phyloP scores from a whole-genome alignment of 2,888 invertebrate species.

The Protophormia terraenovae region DNA sequence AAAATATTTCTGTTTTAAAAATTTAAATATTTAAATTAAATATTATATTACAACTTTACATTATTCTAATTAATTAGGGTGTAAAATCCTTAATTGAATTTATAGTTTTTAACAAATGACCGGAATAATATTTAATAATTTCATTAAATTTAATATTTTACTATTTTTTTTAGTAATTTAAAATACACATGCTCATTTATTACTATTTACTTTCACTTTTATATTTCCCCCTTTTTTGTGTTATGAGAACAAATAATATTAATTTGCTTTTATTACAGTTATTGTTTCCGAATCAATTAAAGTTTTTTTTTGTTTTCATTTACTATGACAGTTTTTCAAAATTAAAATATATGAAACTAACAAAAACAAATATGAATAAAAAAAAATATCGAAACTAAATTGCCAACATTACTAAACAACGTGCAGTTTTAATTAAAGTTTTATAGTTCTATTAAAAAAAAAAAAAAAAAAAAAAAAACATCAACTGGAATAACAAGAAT shows the following conservation, averaged over 20 bases:
- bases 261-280: not conserved
- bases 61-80: not conserved
- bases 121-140: not conserved
- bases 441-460: not conserved
- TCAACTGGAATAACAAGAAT: not conserved
- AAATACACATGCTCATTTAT: not conserved
- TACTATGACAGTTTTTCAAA: slow-evolving; percentile 27
- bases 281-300: slow-evolving; percentile 28
- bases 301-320: slow-evolving; percentile 29
- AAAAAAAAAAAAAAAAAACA: not conserved
- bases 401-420: slow-evolving; percentile 3
- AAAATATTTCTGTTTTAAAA: too few species aligned
- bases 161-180: not conserved
- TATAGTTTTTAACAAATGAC: not conserved
- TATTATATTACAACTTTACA: too few species aligned
- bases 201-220: not conserved
- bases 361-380: not conserved
- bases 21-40: too few species aligned
- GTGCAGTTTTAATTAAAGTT: slow-evolving; percentile 57
- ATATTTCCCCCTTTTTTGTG: not conserved
- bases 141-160: not conserved
- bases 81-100: not conserved
- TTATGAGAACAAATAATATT: not conserved
- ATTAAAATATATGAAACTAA: not conserved
- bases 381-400: not conserved